Percentiles rank a stretch among this genome's conserved stretches.
phyloP scores from a whole-genome alignment of 2,888 invertebrate species.

The Periphyllus acericola region DNA sequence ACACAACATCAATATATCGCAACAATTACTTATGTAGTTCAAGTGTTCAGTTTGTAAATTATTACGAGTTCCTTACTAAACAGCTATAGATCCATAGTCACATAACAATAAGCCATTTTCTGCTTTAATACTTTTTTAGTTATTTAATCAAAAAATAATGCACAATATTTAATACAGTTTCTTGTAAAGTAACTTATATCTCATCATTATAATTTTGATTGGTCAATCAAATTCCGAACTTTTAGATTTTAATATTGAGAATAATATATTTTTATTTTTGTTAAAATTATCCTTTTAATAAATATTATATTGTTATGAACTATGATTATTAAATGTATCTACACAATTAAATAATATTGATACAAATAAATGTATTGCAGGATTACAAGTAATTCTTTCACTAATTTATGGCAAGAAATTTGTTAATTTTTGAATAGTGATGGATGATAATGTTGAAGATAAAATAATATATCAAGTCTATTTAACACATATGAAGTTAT shows the following conservation, averaged over 20 bases:
- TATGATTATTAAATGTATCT: not conserved
- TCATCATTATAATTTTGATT: too few species aligned
- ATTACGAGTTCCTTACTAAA: too few species aligned
- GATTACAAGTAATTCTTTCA: not conserved
- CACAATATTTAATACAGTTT: too few species aligned
- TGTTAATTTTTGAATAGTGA: slow-evolving; percentile 66
- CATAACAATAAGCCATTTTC: too few species aligned
- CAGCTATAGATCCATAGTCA: too few species aligned
- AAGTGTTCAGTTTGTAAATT: too few species aligned
- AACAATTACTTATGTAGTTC: too few species aligned
- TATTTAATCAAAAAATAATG: too few species aligned
- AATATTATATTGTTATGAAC: not conserved
- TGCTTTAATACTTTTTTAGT: too few species aligned
- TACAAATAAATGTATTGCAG: not conserved
- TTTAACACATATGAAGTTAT: slow-evolving; percentile 84
- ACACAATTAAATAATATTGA: not conserved
- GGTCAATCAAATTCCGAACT: not conserved
- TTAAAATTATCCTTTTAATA: not conserved
- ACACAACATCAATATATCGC: too few species aligned
- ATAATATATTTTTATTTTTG: not conserved
- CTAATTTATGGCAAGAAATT: slow-evolving; percentile 5
- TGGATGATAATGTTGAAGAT: slow-evolving; percentile 94
- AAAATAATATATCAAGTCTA: slow-evolving; percentile 88
- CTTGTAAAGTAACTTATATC: too few species aligned
- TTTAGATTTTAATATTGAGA: not conserved